These are phyloP conservation scores for Trachythela sp. DNA, from an alignment of 64 coral and sea anemone genomes.

Conservation along the genomic window DNA sequence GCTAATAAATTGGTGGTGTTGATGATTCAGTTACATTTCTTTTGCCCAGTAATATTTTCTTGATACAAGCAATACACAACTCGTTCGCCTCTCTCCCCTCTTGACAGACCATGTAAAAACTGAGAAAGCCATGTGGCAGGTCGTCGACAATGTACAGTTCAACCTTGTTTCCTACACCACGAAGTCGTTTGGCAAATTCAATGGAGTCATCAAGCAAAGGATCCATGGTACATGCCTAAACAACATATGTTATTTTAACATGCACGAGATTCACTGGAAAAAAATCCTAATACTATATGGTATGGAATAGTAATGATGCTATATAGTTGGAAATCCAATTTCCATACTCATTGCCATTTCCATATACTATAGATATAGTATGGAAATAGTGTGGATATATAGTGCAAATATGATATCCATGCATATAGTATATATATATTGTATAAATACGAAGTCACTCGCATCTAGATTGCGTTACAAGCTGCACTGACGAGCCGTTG, in stretches of 20 bases:
- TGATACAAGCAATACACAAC: conserved; percentile 69
- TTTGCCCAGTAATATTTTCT: conserved; percentile 70
- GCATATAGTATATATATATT: too few species aligned
- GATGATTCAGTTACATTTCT: not conserved
- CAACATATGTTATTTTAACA: not conserved
- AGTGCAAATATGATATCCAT: too few species aligned
- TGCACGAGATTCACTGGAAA: not conserved
- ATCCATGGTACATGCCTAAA: conserved; percentile 80
- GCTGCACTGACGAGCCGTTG: too few species aligned
- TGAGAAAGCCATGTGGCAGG: conserved; percentile 92
- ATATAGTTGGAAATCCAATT: too few species aligned
- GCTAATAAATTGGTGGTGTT: not conserved
- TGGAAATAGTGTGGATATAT: too few species aligned
- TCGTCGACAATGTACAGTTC: conserved; percentile 85
- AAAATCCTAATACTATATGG: too few species aligned
- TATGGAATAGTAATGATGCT: too few species aligned
- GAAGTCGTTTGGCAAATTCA: conserved; percentile 80
- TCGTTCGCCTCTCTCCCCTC: conserved; percentile 86
- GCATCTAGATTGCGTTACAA: too few species aligned
- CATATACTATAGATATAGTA: too few species aligned
- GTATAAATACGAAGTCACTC: too few species aligned
- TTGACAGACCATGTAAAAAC: conserved; percentile 81
- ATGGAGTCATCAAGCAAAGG: conserved; percentile 89
- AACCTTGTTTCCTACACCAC: conserved; percentile 61
- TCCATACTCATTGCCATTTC: too few species aligned